phyloP scores from a whole-genome alignment of 2,888 invertebrate genomes.

The Erebia palarica region DNA sequence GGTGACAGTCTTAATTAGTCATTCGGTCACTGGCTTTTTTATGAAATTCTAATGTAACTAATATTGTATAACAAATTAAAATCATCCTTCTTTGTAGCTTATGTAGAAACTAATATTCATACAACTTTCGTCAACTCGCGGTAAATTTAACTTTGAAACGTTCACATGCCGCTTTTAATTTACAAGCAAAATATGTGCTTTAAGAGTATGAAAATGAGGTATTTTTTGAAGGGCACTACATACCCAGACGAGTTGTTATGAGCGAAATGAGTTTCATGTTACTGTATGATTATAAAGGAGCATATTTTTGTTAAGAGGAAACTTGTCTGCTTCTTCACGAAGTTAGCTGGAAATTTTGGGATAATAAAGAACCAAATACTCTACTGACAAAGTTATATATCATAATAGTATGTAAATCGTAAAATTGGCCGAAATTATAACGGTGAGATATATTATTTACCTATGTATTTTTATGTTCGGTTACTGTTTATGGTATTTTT shows the following conservation, averaged over 20 bases:
- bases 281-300: background rate
- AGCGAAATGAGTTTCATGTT: slow-evolving; percentile 7
- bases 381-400: background rate
- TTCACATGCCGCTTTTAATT: slow-evolving; percentile 19
- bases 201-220: slow-evolving; percentile 23
- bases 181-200: slow-evolving; percentile 22
- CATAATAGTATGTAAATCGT: no score
- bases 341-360: background rate
- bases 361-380: background rate
- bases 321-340: background rate
- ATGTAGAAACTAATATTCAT: background rate
- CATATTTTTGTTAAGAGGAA: slow-evolving; percentile 8
- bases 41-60: background rate
- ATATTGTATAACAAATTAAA: background rate
- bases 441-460: no score
- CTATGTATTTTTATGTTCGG: no score
- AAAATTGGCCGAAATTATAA: no score
- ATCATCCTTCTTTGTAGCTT: background rate
- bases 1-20: no score
- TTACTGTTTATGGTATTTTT: background rate
- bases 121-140: background rate
- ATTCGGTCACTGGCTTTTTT: no score
- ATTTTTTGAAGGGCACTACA: slow-evolving; percentile 13
- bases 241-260: slow-evolving; percentile 5
- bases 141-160: slow-evolving; percentile 4